phyloP scores from a whole-genome alignment of 2,797 vertebrate species.

The Tamandua tetradactyla region DNA sequence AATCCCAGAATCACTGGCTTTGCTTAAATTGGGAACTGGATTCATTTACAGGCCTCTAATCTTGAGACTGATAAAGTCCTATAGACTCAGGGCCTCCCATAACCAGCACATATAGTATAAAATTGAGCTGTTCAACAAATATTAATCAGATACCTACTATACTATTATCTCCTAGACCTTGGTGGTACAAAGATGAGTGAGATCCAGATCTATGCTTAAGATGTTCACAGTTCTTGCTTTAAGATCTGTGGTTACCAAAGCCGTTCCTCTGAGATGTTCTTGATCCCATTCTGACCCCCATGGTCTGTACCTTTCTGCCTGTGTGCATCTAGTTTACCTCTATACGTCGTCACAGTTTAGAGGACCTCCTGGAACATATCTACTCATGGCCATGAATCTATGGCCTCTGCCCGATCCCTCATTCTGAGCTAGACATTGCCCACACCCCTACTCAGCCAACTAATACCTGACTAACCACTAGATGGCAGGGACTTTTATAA shows the following conservation, averaged over 20 bases:
- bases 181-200: background rate
- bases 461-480: background rate
- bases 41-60: conserved; percentile 43
- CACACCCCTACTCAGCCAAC: background rate
- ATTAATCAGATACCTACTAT: conserved; percentile 9
- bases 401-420: background rate
- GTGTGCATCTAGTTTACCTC: background rate
- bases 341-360: background rate
- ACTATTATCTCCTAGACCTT: background rate
- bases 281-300: background rate
- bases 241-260: background rate
- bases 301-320: background rate
- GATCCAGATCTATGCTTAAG: conserved; percentile 44
- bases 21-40: background rate
- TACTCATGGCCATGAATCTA: background rate
- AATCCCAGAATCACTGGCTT: conserved; percentile 40
- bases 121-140: conserved; percentile 48
- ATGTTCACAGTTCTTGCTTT: background rate
- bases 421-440: background rate
- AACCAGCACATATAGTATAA: background rate
- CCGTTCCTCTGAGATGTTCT: background rate
- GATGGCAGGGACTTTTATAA: background rate
- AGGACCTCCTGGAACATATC: background rate
- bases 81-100: background rate
- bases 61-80: background rate